Base-by-base conservation (phyloP, 2,888 invertebrate genomes). In the Hypercompe scribonia region DNA sequence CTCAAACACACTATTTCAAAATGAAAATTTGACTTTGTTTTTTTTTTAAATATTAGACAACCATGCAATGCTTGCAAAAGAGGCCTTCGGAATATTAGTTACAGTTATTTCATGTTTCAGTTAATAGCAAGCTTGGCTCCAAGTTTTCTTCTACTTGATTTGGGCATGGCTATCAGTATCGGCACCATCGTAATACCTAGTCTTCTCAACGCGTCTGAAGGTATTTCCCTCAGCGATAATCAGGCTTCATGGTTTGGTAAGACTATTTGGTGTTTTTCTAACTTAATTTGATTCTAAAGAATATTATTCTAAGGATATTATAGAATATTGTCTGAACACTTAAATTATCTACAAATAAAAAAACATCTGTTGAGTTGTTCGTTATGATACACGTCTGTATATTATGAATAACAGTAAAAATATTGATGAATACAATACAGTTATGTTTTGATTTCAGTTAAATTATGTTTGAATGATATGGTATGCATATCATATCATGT, bases 241-340 rank as follows among this genome's bases (percentile, higher is more conserved):
- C 93, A 96, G 80, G 96, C 96, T 0, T 96, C 96, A 7, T 96
- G 96, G 96, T 96, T 96, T 78, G 96, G 96, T 96, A 87, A 92
- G 92, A 79, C 63, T 7, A 66, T 24, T 8, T 31, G n/a, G 50
- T 18, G 7, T 33, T 2, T 10, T 46, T 31, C 18, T 28, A 11
- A 65, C 8, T 21, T 65, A 15, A 61, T 31, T 4, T n/a, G 24
- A n/a, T 21, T n/a, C 36, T 36, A n/a, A n/a, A 3, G 2, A n/a
- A n/a, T n/a, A n/a, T n/a, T n/a, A n/a, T n/a, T n/a, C n/a, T n/a
- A n/a, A n/a, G n/a, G n/a, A n/a, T n/a, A n/a, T n/a, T n/a, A 39
- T 39, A 58, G 13, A 28, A 28, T 13, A 28, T 28, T 58, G 3
- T 4, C 13, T 61, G 4, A 15, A 5, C 18, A 31, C 31, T 31